These are phyloP conservation scores for Brotula barbata DNA, from an alignment of 2,797 vertebrate genomes.

Conservation along the genomic window DNA sequence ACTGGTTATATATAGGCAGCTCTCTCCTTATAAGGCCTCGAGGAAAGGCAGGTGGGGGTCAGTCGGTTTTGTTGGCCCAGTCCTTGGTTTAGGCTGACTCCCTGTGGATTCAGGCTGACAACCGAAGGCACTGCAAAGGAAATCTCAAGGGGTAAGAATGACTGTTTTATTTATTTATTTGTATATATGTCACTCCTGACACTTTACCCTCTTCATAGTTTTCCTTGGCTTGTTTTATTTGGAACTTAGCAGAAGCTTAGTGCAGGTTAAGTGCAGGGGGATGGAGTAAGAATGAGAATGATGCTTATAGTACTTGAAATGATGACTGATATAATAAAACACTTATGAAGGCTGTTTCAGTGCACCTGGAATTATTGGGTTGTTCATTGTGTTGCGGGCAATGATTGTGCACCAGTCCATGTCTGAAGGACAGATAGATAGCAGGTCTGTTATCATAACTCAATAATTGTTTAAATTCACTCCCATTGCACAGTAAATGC, in stretches of 20 bases:
- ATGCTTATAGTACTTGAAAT: slow-evolving; percentile 23
- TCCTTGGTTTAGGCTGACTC: slow-evolving; percentile 76
- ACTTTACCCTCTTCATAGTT: neutral
- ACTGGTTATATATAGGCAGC: slow-evolving; percentile 78
- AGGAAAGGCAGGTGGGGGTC: slow-evolving; percentile 66
- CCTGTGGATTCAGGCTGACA: slow-evolving; percentile 77
- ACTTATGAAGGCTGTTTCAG: no score
- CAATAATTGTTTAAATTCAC: slow-evolving; percentile 24
- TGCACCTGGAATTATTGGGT: slow-evolving; percentile 21
- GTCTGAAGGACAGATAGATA: neutral
- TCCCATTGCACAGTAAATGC: neutral
- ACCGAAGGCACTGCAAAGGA: slow-evolving; percentile 67
- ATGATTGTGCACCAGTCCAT: slow-evolving; percentile 4
- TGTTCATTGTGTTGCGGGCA: neutral
- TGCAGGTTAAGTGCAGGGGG: slow-evolving; percentile 30
- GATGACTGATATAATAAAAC: no score
- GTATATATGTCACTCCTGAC: slow-evolving; percentile 18
- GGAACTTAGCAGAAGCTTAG: slow-evolving; percentile 12
- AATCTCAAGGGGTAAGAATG: slow-evolving; percentile 74
- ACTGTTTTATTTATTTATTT: slow-evolving; percentile 21
- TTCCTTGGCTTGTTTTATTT: slow-evolving; percentile 27
- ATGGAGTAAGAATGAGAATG: slow-evolving; percentile 17
- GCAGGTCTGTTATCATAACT: slow-evolving; percentile 13
- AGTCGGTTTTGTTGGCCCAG: slow-evolving; percentile 66
- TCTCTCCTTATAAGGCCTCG: slow-evolving; percentile 75